Conservation (phyloP, 2,797 vertebrate genomes). For the Myotis pilosus region DNA sequence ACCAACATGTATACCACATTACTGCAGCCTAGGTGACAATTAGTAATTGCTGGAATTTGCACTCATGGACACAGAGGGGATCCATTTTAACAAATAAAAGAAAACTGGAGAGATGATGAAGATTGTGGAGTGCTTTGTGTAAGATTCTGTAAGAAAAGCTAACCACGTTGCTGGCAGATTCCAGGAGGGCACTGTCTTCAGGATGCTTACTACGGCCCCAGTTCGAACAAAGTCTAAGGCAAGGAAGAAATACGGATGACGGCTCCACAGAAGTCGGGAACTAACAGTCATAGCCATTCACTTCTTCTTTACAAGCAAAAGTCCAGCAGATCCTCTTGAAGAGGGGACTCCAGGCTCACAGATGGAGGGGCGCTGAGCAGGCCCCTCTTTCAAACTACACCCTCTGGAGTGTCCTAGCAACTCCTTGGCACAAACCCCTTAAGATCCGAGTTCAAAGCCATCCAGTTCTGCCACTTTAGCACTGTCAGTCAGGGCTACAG, state of each 20-base stretch:
- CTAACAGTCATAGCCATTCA: background rate
- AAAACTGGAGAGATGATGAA: background rate
- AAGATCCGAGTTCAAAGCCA: slow-evolving; percentile 71
- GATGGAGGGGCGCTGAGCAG: background rate
- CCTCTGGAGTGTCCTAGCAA: slow-evolving; percentile 55
- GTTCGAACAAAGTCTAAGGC: background rate
- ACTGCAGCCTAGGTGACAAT: background rate
- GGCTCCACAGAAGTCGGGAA: background rate
- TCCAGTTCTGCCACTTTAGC: slow-evolving; percentile 69
- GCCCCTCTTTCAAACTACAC: slow-evolving; percentile 60
- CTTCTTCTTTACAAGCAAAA: slow-evolving; percentile 30
- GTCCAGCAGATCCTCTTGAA: background rate
- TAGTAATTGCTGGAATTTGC: background rate
- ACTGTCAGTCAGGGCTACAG: slow-evolving; percentile 58
- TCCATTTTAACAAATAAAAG: slow-evolving; percentile 10
- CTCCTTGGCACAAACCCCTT: slow-evolving; percentile 49
- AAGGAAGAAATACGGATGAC: accelerated
- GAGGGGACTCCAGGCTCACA: background rate
- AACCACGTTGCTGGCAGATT: no score
- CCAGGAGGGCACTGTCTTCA: background rate
- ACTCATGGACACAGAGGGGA: background rate
- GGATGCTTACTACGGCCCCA: background rate
- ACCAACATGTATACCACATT: background rate
- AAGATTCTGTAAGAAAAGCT: background rate
- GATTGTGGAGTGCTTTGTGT: background rate